phyloP scores from a whole-genome alignment of 2,113 vertebrate genomes.

The Cochlearius cochlearius region DNA sequence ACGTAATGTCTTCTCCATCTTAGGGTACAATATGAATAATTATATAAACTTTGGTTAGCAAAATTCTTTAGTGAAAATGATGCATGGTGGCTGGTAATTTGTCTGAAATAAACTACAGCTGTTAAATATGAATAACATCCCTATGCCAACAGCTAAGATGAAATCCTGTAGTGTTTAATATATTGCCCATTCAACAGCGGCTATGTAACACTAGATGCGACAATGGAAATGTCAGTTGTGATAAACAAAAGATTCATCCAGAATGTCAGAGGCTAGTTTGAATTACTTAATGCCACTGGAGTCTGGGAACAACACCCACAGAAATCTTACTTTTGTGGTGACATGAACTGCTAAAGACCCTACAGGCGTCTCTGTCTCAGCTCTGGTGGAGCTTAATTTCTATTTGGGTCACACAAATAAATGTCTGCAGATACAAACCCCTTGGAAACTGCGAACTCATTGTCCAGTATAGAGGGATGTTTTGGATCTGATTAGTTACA shows the following conservation, averaged over 20 bases:
- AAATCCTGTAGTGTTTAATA: slow-evolving; percentile 56
- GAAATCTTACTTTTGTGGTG: slow-evolving; percentile 55
- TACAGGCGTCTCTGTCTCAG: background rate
- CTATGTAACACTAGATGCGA: slow-evolving; percentile 45
- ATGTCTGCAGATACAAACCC: background rate
- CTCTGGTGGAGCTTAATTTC: slow-evolving; percentile 43
- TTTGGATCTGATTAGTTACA: background rate
- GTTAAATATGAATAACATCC: slow-evolving; percentile 61
- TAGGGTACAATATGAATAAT: slow-evolving; percentile 4
- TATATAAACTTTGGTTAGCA: slow-evolving; percentile 22
- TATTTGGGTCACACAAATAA: slow-evolving; percentile 19
- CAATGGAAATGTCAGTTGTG: slow-evolving; percentile 62
- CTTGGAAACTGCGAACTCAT: background rate
- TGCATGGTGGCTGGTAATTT: slow-evolving; percentile 47
- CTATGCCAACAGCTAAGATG: slow-evolving; percentile 42
- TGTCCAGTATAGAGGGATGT: background rate
- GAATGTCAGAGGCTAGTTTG: slow-evolving; percentile 46
- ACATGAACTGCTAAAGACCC: slow-evolving; percentile 36
- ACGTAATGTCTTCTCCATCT: background rate
- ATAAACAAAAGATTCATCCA: slow-evolving; percentile 59
- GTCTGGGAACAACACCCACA: slow-evolving; percentile 35
- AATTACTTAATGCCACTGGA: slow-evolving; percentile 53
- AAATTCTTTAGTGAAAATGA: slow-evolving; percentile 49
- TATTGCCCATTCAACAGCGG: slow-evolving; percentile 49
- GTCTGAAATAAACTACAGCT: slow-evolving; percentile 61